These are phyloP conservation scores for Antennarius maculatus DNA, from an alignment of 2,797 vertebrate species.

Conservation along the genomic window DNA sequence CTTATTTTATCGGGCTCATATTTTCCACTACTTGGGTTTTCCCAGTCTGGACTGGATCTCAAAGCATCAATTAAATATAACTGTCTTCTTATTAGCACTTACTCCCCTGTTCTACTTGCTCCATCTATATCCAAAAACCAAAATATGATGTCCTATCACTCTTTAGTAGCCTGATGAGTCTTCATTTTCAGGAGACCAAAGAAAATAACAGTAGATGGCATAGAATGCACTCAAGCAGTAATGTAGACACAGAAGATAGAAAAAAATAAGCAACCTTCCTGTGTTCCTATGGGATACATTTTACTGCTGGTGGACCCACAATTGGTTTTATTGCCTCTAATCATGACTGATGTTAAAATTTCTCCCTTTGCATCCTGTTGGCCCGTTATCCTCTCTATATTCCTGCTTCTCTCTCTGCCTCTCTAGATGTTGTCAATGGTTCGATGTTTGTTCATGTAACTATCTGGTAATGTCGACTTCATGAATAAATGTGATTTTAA, in stretches of 20 bases:
- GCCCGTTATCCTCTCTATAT: constrained; percentile 32
- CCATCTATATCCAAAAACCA: constrained; percentile 26
- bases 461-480: too few species aligned
- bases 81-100: constrained; percentile 18
- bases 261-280: constrained; percentile 53
- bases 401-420: neutral
- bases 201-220: neutral
- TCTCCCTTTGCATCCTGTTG: constrained; percentile 34
- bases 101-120: constrained; percentile 6
- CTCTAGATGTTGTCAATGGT: too few species aligned
- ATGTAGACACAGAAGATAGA: constrained; percentile 25
- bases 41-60: constrained; percentile 34
- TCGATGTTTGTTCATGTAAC: too few species aligned
- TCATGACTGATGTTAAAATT: constrained; percentile 59
- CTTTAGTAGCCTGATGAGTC: constrained; percentile 29
- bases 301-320: constrained; percentile 57
- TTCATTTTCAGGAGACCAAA: constrained; percentile 23
- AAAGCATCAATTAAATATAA: constrained; percentile 41
- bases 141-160: constrained; percentile 40
- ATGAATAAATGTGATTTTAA: too few species aligned
- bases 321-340: constrained; percentile 68
- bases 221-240: constrained; percentile 6
- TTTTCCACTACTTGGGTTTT: constrained; percentile 8
- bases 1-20: constrained; percentile 40
- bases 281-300: constrained; percentile 36